phyloP scores from a whole-genome alignment of 1,140 invertebrate genomes.

The Argopecten irradians region DNA sequence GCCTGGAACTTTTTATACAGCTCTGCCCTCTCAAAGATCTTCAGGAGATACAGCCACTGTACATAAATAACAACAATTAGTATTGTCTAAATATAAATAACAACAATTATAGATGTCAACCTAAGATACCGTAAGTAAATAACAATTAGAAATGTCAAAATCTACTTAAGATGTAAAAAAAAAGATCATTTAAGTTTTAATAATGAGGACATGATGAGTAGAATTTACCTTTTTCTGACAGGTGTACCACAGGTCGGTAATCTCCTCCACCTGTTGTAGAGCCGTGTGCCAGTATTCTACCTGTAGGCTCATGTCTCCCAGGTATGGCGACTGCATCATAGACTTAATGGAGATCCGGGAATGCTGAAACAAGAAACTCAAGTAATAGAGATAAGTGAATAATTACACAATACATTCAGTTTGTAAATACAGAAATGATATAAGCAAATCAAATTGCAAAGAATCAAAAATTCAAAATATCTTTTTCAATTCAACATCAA shows the following conservation, averaged over 20 bases:
- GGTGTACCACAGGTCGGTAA: constrained; percentile 70
- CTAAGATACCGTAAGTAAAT: too few relatives aligned
- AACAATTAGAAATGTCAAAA: too few relatives aligned
- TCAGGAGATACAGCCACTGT: constrained; percentile 76
- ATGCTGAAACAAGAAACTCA: constrained; percentile 62
- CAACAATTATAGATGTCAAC: too few relatives aligned
- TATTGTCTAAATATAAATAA: background rate
- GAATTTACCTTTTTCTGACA: constrained; percentile 74
- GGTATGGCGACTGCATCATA: constrained; percentile 73
- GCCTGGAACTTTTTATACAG: constrained; percentile 65
- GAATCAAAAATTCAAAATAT: background rate
- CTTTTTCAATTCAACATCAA: too few relatives aligned
- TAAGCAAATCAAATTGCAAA: background rate
- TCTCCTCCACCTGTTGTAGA: constrained; percentile 73
- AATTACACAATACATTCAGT: constrained; percentile 55
- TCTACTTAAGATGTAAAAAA: too few relatives aligned
- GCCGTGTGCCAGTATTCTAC: constrained; percentile 66
- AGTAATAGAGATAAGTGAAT: constrained; percentile 71
- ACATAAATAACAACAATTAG: constrained; percentile 44
- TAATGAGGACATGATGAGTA: too few relatives aligned
- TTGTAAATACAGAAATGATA: background rate
- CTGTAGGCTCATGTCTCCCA: constrained; percentile 67
- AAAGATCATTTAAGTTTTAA: too few relatives aligned
- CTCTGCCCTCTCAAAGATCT: constrained; percentile 74
- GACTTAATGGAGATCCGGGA: constrained; percentile 70